Percentiles rank a stretch among this genome's conserved stretches.
These are phyloP conservation scores for Rutpela maculata DNA, from an alignment of 2,888 invertebrate species.

Conservation along the genomic window DNA sequence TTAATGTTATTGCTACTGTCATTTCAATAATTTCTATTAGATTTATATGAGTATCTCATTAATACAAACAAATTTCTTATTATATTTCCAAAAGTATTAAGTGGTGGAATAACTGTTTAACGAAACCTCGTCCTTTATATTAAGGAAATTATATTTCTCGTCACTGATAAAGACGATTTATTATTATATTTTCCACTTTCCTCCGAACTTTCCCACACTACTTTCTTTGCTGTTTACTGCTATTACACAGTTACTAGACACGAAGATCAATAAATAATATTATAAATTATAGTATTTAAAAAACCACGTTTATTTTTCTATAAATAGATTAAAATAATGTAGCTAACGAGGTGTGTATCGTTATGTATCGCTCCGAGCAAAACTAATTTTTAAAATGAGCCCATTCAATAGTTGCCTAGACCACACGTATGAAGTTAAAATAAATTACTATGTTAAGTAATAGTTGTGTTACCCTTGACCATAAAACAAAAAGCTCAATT, in stretches of 20 bases:
- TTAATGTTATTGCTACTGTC: too few relatives aligned
- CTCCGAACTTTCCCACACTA: background rate
- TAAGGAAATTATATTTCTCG: too few relatives aligned
- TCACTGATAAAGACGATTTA: too few relatives aligned
- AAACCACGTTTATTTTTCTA: slow-evolving; percentile 4
- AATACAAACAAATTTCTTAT: too few relatives aligned
- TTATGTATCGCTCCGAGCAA: background rate
- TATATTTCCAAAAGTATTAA: too few relatives aligned
- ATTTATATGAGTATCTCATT: too few relatives aligned
- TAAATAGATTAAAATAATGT: slow-evolving; percentile 17
- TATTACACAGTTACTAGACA: background rate
- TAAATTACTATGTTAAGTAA: slow-evolving; percentile 48
- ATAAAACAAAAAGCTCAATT: slow-evolving; percentile 33
- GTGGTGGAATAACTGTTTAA: too few relatives aligned
- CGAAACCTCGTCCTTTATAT: too few relatives aligned
- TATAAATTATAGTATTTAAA: background rate
- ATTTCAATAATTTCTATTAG: too few relatives aligned
- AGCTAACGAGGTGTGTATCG: slow-evolving; percentile 24
- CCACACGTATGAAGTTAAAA: slow-evolving; percentile 1
- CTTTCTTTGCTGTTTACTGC: background rate
- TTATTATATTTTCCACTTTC: background rate
- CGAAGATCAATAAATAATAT: background rate
- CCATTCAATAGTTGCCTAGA: slow-evolving; percentile 4
- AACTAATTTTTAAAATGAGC: background rate
- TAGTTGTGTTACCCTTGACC: slow-evolving; percentile 30